Conservation (phyloP, 1,140 invertebrate genomes). For the Drosophila sechellia region DNA sequence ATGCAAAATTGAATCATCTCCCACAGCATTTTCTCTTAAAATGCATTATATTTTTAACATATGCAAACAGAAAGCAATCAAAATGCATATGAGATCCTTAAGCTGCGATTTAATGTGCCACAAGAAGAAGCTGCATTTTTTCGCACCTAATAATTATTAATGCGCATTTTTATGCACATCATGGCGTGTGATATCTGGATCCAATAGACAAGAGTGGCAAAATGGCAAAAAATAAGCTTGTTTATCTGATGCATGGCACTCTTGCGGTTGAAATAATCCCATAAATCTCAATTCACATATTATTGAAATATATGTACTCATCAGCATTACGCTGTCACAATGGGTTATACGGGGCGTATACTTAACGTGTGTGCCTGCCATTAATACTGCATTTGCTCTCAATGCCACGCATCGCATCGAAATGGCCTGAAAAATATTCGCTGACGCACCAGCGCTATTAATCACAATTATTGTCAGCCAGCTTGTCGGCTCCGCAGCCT, state of each 20-base stretch:
- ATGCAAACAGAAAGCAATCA: not conserved
- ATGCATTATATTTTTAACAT: not conserved
- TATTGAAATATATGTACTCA: constrained; percentile 28
- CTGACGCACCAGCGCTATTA: constrained; percentile 54
- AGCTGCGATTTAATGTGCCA: not conserved
- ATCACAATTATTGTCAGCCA: constrained; percentile 72
- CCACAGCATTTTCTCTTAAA: not conserved
- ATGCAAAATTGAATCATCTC: not conserved
- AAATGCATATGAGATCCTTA: constrained; percentile 1
- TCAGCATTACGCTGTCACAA: constrained; percentile 25
- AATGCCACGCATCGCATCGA: constrained; percentile 26
- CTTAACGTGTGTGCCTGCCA: constrained; percentile 25
- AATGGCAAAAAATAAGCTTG: not conserved
- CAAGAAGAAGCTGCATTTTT: not conserved
- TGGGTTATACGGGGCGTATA: constrained; percentile 22
- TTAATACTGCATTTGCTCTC: constrained; percentile 43
- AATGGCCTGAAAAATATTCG: constrained; percentile 33
- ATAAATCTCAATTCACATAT: constrained; percentile 42
- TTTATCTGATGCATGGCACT: not conserved
- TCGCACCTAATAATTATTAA: constrained; percentile 54
- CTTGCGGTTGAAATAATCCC: not conserved
- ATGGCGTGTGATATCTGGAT: not conserved
- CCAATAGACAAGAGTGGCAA: constrained; percentile 17
- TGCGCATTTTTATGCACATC: constrained; percentile 26
- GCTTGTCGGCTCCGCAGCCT: constrained; percentile 3